Percentiles rank a stretch among this genome's conserved stretches.
phyloP scores from a whole-genome alignment of 2,888 invertebrate species.

The Nebria brevicollis region DNA sequence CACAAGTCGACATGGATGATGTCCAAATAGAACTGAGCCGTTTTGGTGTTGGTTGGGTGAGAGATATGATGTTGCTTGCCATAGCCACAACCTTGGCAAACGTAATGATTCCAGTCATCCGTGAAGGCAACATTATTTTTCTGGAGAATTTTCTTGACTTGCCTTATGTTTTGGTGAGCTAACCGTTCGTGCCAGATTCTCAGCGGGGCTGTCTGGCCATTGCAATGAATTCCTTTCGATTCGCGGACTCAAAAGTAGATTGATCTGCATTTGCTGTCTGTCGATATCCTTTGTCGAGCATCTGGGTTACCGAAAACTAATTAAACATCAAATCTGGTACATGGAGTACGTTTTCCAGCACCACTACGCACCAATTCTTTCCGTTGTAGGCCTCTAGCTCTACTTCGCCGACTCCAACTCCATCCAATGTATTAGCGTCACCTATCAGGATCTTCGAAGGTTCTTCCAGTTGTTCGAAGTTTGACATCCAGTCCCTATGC shows the following conservation, averaged over 20 bases:
- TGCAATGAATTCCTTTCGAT: slow-evolving; percentile 46
- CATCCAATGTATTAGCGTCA: slow-evolving; percentile 25
- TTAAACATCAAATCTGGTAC: slow-evolving; percentile 50
- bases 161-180: no score
- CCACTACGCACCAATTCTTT: slow-evolving; percentile 49
- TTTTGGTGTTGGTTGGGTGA: no score
- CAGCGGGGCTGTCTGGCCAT: no score
- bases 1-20: no score
- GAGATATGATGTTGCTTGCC: no score
- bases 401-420: slow-evolving; percentile 51
- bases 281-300: slow-evolving; percentile 38
- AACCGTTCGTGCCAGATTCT: no score
- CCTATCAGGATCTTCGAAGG: slow-evolving; percentile 38
- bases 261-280: slow-evolving; percentile 48
- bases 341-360: slow-evolving; percentile 47
- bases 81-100: no score
- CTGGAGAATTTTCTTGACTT: no score
- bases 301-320: slow-evolving; percentile 52
- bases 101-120: no score
- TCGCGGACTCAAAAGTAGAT: no score
- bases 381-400: slow-evolving; percentile 52
- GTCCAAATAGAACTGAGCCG: no score
- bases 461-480: slow-evolving; percentile 44
- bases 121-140: no score
- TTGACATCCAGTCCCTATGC: slow-evolving; percentile 50